These are phyloP conservation scores for Polypterus senegalus DNA, from an alignment of 2,113 vertebrate species.

Conservation along the genomic window DNA sequence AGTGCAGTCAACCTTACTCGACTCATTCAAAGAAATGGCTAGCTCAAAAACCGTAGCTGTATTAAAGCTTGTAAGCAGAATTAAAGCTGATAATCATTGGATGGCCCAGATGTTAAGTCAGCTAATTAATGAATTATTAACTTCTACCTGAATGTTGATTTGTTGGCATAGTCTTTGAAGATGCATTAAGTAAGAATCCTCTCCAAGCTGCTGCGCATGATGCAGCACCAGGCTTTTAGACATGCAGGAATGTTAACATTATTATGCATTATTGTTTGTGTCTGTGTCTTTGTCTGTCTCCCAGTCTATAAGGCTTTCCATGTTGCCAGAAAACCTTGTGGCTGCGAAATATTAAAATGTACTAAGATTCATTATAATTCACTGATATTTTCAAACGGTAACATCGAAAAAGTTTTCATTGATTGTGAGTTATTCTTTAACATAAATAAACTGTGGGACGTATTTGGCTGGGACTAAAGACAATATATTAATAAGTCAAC, in stretches of 20 bases:
- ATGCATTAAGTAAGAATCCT: slow-evolving; percentile 19
- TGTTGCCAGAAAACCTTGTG: slow-evolving; percentile 42
- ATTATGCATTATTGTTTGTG: slow-evolving; percentile 79
- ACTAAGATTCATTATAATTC: too few species aligned
- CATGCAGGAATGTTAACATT: slow-evolving; percentile 84
- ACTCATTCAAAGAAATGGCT: too few species aligned
- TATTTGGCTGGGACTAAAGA: too few species aligned
- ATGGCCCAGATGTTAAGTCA: neutral
- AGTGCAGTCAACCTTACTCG: too few species aligned
- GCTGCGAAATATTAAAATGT: neutral
- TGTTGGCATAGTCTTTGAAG: slow-evolving; percentile 21
- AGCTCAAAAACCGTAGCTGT: too few species aligned
- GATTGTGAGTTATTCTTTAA: too few species aligned
- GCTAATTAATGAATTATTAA: slow-evolving; percentile 45
- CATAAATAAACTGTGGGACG: too few species aligned
- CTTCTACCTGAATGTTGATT: slow-evolving; percentile 14
- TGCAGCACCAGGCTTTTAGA: slow-evolving; percentile 59
- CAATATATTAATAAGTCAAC: too few species aligned
- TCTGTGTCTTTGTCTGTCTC: slow-evolving; percentile 32
- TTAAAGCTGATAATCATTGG: too few species aligned
- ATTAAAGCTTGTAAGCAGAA: too few species aligned
- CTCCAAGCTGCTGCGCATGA: slow-evolving; percentile 18
- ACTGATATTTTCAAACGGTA: too few species aligned
- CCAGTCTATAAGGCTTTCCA: slow-evolving; percentile 36
- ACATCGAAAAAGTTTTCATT: too few species aligned